Evolutionary conservation across 2,797 vertebrate genomes (phyloP), one percentile per base, ranked within the genome.

Genomic region (Oreochromis mossambicus): DNA sequence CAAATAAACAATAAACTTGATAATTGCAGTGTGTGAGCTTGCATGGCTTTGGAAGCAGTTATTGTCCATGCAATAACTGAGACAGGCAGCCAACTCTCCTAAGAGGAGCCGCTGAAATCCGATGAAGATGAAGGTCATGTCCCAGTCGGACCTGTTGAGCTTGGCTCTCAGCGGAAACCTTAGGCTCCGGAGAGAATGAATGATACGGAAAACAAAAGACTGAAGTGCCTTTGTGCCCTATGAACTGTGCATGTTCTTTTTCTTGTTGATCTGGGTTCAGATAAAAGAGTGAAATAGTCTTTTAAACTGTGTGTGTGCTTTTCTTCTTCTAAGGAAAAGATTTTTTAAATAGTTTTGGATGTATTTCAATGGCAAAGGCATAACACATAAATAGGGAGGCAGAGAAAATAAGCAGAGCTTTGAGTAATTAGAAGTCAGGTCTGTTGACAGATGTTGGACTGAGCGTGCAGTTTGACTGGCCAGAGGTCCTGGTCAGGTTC

Each of bases 61-160:
- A 51, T 75, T 83, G 43, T 83, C 66, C 1, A 8, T 66, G 32
- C 73, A 75, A 82, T 54, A 82, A 82, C 70, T 41, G 58, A 89
- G 55, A 84, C 83, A 85, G 79, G 84, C n/a, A 11, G 80, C 34
- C 36, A 32, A 55, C 82, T 86, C 81, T 85, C 86, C 83, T 78
- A 63, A 86, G 89, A 91, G 88, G 73, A 85, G 89, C 80, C 3
- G 46, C 66, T 86, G 89, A 90, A 92, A 90, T 85, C 88, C 10
- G 81, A 92, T 77, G 68, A 88, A 85, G 90, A 83, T 82, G 85
- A 88, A 91, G 90, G 85, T 91, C 86, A 82, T 32, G 50, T 90
- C 88, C 83, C 89, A 83, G 93, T 91, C 81, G 46, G 90, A 91
- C 89, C 81, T 78, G 91, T 92, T 92, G 83, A 75, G 80, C 80